Evolutionary conservation across 2,888 invertebrate genomes (phyloP), one percentile per base, ranked within the genome.

Genomic region (Nomada fabriciana): DNA sequence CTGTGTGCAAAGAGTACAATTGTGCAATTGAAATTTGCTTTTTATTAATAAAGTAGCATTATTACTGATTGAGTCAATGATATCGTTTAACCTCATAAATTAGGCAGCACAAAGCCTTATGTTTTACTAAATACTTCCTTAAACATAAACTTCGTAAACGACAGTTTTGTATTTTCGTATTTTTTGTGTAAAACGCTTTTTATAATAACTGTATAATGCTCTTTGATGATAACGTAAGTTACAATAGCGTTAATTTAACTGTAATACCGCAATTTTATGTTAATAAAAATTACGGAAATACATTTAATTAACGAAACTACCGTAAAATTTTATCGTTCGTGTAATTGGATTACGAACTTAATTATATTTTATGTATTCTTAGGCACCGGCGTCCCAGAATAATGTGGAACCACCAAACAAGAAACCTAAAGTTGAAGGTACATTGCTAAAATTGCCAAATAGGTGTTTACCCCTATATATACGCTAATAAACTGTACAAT

Each of bases 351-450:
- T 36, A 7, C 5, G 53, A 50, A 68, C 10, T 50, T 47, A 25
- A 29, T 15, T 15, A 47, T 23, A 25, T 79, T 72, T 82, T 53
- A 36, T 64, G 0, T 78, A 29, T 86, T 91, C 89, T 42, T 86
- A 93, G 93, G 88, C 91, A 89, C 88, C 92, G 57, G 83, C 92
- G 53, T 80, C 91, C 4, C 90, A 89, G 77, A 93, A 88, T 82
- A 92, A 88, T 70, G 82, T 86, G 75, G 94, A 94, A 73, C 91
- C 92, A 65, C 91, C 90, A 11, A 84, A 67, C 59, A 94, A 94
- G 89, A 93, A 92, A 86, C 76, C 86, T 36, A 89, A 92, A 89
- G 83, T 90, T 55, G 94, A 94, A 94, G 94, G 94, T 94, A 94
- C 86, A 90, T 94, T 93, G 92, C 93, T 90, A 90, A 89, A 80